Evolutionary conservation across 2,797 vertebrate species (phyloP), one percentile per base, ranked within the genome.

Genomic region (Pempheris klunzingeri): DNA sequence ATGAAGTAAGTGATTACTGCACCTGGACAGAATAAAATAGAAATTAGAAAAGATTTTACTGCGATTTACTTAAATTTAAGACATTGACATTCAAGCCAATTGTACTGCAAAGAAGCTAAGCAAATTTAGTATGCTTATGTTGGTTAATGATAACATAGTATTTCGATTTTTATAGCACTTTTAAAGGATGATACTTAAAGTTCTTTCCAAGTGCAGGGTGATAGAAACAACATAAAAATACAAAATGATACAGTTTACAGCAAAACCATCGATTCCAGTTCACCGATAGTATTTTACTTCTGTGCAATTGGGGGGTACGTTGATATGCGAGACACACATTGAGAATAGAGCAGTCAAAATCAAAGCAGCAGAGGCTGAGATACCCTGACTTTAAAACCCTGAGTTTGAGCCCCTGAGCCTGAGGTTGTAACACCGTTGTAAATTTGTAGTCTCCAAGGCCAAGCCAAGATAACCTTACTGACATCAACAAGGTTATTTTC

Each of bases 211-310:
- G 53, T 39, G 46, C 20, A 26, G 17, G 17, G 30, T 18, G 18
- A 75, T 52, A 53, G 13, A 67, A 74, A 54, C 10, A 7, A 11
- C 12, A 18, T 39, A 18, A 74, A 17, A 24, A 74, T 7, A 50
- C 30, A 12, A 36, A 20, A 12, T 3, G 17, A 28, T 28, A 18
- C 17, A 50, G 62, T 24, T 4, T 22, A 39, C 18, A 17, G 6
- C 12, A 46, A 54, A 24, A 50, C 28, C 5, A 32, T 18, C 24
- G 30, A 57, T 17, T 26, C 38, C 15, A 34, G 11, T 34, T 7
- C 50, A 28, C 26, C 20, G 28, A 32, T 57, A 22, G n/a, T 58
- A 10, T 20, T 32, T 32, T 32, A 38, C 5, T 0, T 11, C 8
- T 8, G 28, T 60, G 6, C 11, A 18, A 30, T 55, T n/a, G 34